These are phyloP conservation scores for Erinaceus europaeus DNA, from an alignment of 2,113 vertebrate species.

Conservation along the genomic window DNA sequence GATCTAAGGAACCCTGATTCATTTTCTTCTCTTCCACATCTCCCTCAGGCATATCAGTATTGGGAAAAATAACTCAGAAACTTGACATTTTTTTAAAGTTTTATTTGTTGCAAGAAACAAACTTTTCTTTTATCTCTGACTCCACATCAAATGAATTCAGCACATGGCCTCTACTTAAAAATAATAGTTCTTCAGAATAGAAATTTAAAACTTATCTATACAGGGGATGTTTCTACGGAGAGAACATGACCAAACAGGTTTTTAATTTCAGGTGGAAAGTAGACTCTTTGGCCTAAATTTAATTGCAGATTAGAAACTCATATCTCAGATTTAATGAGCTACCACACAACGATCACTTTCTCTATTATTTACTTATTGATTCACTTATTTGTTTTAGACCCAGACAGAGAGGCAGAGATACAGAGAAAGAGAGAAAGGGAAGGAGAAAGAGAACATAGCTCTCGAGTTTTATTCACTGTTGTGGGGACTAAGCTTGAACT, in stretches of 20 bases:
- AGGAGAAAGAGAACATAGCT: no score
- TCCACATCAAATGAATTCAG: conserved; percentile 76
- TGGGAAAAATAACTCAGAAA: background rate
- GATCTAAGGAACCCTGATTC: conserved; percentile 37
- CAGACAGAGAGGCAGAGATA: no score
- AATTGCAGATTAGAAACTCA: conserved; percentile 76
- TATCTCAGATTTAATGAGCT: conserved; percentile 55
- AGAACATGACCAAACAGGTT: conserved; percentile 75
- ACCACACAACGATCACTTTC: background rate
- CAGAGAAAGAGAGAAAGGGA: no score
- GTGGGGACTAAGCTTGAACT: no score
- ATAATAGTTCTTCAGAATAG: conserved; percentile 71
- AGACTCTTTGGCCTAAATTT: conserved; percentile 72
- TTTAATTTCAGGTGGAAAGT: conserved; percentile 78
- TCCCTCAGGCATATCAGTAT: background rate
- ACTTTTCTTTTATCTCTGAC: conserved; percentile 62
- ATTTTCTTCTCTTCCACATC: no score
- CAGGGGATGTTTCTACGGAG: conserved; percentile 73
- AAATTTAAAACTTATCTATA: conserved; percentile 76
- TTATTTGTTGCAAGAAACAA: conserved; percentile 54
- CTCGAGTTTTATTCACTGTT: no score
- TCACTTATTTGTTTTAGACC: no score
- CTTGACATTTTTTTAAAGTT: conserved; percentile 21
- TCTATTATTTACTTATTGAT: no score
- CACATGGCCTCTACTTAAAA: conserved; percentile 75